phyloP scores from a whole-genome alignment of 2,113 vertebrate genomes.

The Epinephelus fuscoguttatus region DNA sequence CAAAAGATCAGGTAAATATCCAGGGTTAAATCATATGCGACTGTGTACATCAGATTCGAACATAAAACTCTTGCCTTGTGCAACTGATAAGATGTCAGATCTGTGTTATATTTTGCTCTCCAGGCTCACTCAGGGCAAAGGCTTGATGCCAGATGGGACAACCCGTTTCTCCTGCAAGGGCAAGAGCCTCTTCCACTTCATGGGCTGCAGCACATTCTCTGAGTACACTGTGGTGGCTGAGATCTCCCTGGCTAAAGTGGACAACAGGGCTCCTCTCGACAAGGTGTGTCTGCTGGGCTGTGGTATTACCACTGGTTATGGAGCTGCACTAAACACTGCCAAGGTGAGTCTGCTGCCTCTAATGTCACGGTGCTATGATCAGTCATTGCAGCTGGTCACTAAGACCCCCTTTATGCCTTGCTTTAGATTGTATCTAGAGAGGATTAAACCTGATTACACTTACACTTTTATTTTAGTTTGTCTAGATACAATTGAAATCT shows the following conservation, averaged over 20 bases:
- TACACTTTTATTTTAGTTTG: too few species aligned
- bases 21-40: background rate
- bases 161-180: slow-evolving; percentile 86
- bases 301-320: slow-evolving; percentile 84
- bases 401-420: too few species aligned
- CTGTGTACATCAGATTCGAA: background rate
- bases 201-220: slow-evolving; percentile 85
- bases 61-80: background rate
- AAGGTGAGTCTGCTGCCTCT: slow-evolving; percentile 67
- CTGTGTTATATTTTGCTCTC: background rate
- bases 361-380: too few species aligned
- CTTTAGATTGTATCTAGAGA: too few species aligned
- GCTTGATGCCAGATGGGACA: slow-evolving; percentile 91
- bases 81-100: background rate
- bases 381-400: too few species aligned
- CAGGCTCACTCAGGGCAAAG: slow-evolving; percentile 81
- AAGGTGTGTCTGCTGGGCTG: slow-evolving; percentile 86
- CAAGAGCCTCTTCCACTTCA: slow-evolving; percentile 83
- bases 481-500: too few species aligned
- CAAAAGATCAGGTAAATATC: slow-evolving; percentile 77
- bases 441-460: too few species aligned
- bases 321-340: slow-evolving; percentile 84
- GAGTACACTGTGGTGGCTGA: slow-evolving; percentile 86
- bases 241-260: slow-evolving; percentile 82
- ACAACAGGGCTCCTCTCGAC: slow-evolving; percentile 78